phyloP scores from a whole-genome alignment of 2,888 invertebrate species.

The Anarsia innoxiella region DNA sequence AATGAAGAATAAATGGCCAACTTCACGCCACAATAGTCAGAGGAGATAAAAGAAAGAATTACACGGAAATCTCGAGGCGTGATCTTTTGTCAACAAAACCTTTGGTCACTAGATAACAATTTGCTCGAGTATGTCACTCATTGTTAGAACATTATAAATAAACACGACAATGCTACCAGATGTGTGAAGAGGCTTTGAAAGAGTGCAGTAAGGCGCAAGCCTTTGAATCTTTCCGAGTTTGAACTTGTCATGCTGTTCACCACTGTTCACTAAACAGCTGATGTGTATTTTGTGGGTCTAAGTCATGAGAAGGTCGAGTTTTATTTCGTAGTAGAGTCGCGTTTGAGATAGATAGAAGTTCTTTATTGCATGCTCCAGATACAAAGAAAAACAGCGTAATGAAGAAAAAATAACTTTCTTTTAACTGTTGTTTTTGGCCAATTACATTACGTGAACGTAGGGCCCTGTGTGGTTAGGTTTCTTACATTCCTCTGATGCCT shows the following conservation, averaged over 20 bases:
- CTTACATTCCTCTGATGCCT: too few relatives aligned
- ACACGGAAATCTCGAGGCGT: constrained; percentile 68
- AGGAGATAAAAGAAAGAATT: constrained; percentile 66
- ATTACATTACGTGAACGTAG: too few relatives aligned
- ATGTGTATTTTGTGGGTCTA: too few relatives aligned
- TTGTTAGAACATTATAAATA: constrained; percentile 63
- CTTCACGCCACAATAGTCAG: constrained; percentile 57
- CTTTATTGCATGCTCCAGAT: too few relatives aligned
- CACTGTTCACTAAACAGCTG: constrained; percentile 30
- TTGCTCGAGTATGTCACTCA: constrained; percentile 55
- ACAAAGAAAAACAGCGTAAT: too few relatives aligned
- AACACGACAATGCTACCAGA: constrained; percentile 63
- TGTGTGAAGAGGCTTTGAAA: constrained; percentile 38
- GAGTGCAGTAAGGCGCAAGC: constrained; percentile 37
- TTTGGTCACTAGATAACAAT: constrained; percentile 61
- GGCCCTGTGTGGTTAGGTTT: too few relatives aligned
- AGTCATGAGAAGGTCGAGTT: too few relatives aligned
- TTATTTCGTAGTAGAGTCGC: too few relatives aligned
- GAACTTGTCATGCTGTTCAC: constrained; percentile 24
- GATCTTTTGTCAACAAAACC: constrained; percentile 46
- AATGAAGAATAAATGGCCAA: constrained; percentile 63
- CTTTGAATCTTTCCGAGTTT: constrained; percentile 28
- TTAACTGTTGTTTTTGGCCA: too few relatives aligned
- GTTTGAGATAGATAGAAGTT: too few relatives aligned
- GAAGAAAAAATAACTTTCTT: too few relatives aligned